phyloP scores from a whole-genome alignment of 2,888 invertebrate species.

The Laspeyria flexula region DNA sequence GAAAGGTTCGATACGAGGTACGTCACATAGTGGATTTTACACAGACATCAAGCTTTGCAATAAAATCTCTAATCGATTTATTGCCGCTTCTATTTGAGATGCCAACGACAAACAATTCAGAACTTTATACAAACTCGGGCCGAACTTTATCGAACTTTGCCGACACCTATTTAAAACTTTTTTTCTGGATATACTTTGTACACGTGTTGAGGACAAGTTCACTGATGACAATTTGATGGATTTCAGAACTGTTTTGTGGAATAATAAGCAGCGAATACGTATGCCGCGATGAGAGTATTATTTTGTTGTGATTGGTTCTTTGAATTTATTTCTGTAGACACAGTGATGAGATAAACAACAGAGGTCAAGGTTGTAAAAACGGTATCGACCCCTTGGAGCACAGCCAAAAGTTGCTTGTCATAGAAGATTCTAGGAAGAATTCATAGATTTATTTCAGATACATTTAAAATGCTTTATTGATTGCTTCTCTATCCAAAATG shows the following conservation, averaged over 20 bases:
- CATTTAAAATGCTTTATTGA: no score
- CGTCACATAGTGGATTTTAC: slow-evolving; percentile 3
- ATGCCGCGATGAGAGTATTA: slow-evolving; percentile 1
- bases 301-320: no score
- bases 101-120: slow-evolving; percentile 39
- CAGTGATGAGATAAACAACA: no score
- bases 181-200: slow-evolving; percentile 45
- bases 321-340: no score
- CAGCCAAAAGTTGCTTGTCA: no score
- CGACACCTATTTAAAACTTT: slow-evolving; percentile 60
- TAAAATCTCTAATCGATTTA: slow-evolving; percentile 47
- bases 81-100: slow-evolving; percentile 35
- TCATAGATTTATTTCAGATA: no score
- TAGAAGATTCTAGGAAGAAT: no score
- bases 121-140: slow-evolving; percentile 49
- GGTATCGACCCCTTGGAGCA: no score
- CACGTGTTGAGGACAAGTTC: slow-evolving; percentile 62
- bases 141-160: slow-evolving; percentile 52
- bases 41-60: slow-evolving; percentile 30
- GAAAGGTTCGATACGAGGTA: slow-evolving; percentile 9
- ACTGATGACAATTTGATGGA: slow-evolving; percentile 76
- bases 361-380: no score
- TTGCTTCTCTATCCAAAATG: no score
- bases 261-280: slow-evolving; percentile 45
- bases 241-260: slow-evolving; percentile 59